Base-by-base conservation (phyloP, 2,113 vertebrate species). In the Megaleporinus macrocephalus region DNA sequence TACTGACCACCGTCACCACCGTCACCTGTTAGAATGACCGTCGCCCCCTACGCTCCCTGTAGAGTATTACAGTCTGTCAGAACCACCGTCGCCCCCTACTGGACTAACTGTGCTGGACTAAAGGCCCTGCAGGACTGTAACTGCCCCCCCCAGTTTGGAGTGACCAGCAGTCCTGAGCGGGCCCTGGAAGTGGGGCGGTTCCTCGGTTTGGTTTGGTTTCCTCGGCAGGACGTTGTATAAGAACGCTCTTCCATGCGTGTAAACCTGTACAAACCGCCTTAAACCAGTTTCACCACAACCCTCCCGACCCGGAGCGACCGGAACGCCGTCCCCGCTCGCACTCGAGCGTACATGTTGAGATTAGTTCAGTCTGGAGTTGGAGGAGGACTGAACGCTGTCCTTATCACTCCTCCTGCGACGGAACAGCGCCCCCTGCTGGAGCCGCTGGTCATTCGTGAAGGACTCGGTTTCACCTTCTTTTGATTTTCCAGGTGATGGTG, bases 401-500 rank as follows among this genome's bases (percentile, higher is more conserved):
- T 16, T 13, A 65, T 29, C 62, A 29, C 9, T 33, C 29, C 30
- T 33, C 16, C 30, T 33, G 57, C 14, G 24, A 24, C 2, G 9
- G n/a, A 61, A 26, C n/a, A 2, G 10, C 57, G 12, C 57, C 57
- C 57, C 57, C 57, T 26, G 11, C 18, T 57, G 55, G 55, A 22
- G 5, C 49, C 5, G 53, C 53, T 22, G 53, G 66, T 41, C 20
- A 0, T 44, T 36, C 41, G 22, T n/a, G 13, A 22, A 3, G 33
- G 33, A 12, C 33, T n/a, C 16, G 18, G 18, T 41, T 29, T 20
- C 81, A 55, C 73, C 2, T 73, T n/a, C 70, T 55, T 82, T 24
- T 7, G 24, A 22, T 80, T 2, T 63, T 78, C 83, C 51, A 66
- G 77, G 20, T 24, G 51, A 49, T 53, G 55, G 65, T 70, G 22